Evolutionary conservation across 2,888 invertebrate genomes (phyloP).

Genomic region (Mylabris sibirica): DNA sequence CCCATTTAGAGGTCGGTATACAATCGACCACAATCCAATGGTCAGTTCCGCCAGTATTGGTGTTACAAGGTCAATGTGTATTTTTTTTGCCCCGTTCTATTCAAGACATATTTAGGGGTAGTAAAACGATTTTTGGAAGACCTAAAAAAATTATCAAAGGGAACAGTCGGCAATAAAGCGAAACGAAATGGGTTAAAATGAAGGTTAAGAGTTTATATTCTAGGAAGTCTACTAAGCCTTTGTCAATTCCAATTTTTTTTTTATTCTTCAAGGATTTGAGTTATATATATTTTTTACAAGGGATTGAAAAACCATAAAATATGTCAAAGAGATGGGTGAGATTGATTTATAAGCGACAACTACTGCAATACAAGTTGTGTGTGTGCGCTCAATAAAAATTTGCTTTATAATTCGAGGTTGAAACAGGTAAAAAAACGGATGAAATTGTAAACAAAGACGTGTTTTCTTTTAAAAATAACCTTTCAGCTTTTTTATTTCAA

Average conservation of each 20-base stretch:
- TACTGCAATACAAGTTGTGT: neutral
- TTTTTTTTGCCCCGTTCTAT: slow-evolving; percentile 33
- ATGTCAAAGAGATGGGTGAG: neutral
- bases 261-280: neutral
- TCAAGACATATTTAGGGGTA: neutral
- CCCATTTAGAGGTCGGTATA: slow-evolving; percentile 49
- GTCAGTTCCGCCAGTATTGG: slow-evolving; percentile 25
- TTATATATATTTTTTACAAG: neutral
- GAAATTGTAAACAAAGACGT: neutral
- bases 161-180: slow-evolving; percentile 40
- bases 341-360: neutral
- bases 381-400: neutral
- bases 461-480: neutral
- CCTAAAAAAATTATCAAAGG: slow-evolving; percentile 40
- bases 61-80: slow-evolving; percentile 48
- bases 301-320: neutral
- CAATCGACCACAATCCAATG: slow-evolving; percentile 43
- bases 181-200: slow-evolving; percentile 42
- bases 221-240: slow-evolving; percentile 39
- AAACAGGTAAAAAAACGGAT: neutral
- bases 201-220: slow-evolving; percentile 38
- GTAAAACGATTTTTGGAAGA: slow-evolving; percentile 31
- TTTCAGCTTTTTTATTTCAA: neutral
- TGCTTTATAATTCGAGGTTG: neutral
- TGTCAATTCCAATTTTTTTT: slow-evolving; percentile 27